Conservation (phyloP, 2,888 invertebrate species). For the Andrena flavipes region DNA sequence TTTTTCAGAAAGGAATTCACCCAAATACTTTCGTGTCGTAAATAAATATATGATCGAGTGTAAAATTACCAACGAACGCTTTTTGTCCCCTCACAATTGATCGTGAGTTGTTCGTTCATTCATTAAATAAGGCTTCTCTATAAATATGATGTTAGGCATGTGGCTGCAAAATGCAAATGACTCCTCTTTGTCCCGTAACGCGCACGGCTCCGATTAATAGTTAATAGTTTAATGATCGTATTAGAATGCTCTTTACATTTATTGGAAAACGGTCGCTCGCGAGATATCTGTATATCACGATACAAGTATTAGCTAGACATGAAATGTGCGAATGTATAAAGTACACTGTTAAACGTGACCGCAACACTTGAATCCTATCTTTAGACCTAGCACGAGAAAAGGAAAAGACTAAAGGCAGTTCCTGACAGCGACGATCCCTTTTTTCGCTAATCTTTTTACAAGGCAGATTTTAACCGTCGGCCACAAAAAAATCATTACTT, state of each 20-base stretch:
- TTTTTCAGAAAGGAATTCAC: not conserved
- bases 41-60: conserved; percentile 25
- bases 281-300: conserved; percentile 35
- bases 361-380: conserved; percentile 19
- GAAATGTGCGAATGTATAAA: conserved; percentile 42
- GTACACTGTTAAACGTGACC: conserved; percentile 38
- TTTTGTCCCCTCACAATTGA: conserved; percentile 21
- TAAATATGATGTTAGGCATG: conserved; percentile 46
- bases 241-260: conserved; percentile 19
- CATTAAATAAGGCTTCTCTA: conserved; percentile 51
- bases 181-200: not conserved
- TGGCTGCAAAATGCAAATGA: conserved; percentile 39
- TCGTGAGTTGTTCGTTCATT: conserved; percentile 14
- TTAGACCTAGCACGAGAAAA: conserved; percentile 21
- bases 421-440: conserved; percentile 25
- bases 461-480: conserved; percentile 38
- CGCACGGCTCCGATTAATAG: not conserved
- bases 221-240: conserved; percentile 14
- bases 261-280: conserved; percentile 16
- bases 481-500: conserved; percentile 35
- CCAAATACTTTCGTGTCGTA: not conserved
- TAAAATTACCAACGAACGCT: conserved; percentile 30
- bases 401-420: conserved; percentile 24
- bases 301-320: conserved; percentile 38
- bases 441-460: conserved; percentile 23